Percentiles rank a stretch among this genome's conserved stretches.
phyloP scores from a whole-genome alignment of 2,113 vertebrate genomes.

The Corydoras maculifer region DNA sequence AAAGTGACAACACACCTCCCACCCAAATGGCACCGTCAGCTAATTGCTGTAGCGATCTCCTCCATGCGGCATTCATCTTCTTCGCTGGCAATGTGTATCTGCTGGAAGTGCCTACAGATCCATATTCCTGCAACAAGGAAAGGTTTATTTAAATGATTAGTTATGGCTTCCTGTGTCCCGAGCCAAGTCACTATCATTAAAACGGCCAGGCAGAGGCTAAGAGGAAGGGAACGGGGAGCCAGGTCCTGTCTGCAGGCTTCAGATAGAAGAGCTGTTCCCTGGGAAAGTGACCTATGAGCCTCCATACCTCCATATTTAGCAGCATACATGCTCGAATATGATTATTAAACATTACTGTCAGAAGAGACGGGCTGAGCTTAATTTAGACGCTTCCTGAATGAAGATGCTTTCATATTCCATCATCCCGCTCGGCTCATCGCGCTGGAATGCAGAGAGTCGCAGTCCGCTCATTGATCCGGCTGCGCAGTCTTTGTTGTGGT shows the following conservation, averaged over 20 bases:
- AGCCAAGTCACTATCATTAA: too few species aligned
- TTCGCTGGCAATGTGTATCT: too few species aligned
- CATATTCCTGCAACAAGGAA: too few species aligned
- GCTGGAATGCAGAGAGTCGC: conserved; percentile 25
- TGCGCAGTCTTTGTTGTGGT: neutral
- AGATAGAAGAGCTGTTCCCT: conserved; percentile 46
- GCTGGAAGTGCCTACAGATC: too few species aligned
- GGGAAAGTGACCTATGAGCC: conserved; percentile 44
- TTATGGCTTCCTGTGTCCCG: too few species aligned
- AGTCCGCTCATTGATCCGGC: neutral
- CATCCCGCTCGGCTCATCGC: conserved; percentile 18
- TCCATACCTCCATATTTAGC: conserved; percentile 29
- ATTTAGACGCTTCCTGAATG: conserved; percentile 36
- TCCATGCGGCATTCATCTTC: too few species aligned
- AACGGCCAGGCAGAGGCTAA: conserved; percentile 26
- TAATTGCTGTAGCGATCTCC: too few species aligned
- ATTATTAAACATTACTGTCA: conserved; percentile 34
- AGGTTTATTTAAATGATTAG: too few species aligned
- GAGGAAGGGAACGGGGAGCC: conserved; percentile 44
- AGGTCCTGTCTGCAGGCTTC: conserved; percentile 36
- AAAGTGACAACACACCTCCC: too few species aligned
- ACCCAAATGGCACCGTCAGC: too few species aligned
- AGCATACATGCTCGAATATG: conserved; percentile 6
- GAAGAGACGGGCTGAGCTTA: conserved; percentile 22
- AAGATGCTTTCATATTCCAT: conserved; percentile 21